A percentile compares a stretch with the other conserved stretches of the same genome.
These are phyloP conservation scores for Dromius quadrimaculatus DNA, from an alignment of 2,888 invertebrate genomes.

Conservation along the genomic window DNA sequence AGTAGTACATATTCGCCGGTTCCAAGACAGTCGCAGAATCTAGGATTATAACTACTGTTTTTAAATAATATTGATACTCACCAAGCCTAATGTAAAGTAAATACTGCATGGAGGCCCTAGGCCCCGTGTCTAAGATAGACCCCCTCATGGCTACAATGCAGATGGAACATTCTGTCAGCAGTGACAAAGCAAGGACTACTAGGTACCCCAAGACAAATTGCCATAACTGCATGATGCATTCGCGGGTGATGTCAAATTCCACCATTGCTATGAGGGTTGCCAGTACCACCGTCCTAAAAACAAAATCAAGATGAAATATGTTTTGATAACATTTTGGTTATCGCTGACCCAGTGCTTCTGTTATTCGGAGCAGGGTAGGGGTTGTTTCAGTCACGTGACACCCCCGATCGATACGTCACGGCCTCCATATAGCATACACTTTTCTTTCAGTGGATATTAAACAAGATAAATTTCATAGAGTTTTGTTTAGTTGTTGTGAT, in stretches of 20 bases:
- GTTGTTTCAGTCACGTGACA: constrained; percentile 23
- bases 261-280: constrained; percentile 71
- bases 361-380: not conserved
- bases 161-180: constrained; percentile 78
- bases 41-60: no score
- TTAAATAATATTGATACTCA: no score
- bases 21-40: no score
- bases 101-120: constrained; percentile 81
- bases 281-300: constrained; percentile 72
- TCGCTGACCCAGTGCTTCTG: constrained; percentile 25
- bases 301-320: not conserved
- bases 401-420: constrained; percentile 29
- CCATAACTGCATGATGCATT: constrained; percentile 69
- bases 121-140: constrained; percentile 81
- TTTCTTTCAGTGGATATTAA: no score
- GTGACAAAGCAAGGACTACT: constrained; percentile 70
- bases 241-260: constrained; percentile 69
- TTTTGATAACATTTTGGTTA: constrained; percentile 16
- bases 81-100: constrained; percentile 83
- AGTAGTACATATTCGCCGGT: no score
- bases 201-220: constrained; percentile 74
- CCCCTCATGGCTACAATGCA: constrained; percentile 83
- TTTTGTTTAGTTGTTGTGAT: no score
- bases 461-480: no score
- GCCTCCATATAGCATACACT: no score